Base-by-base conservation (phyloP, 2,888 invertebrate species). In the Copidosoma aretas region DNA sequence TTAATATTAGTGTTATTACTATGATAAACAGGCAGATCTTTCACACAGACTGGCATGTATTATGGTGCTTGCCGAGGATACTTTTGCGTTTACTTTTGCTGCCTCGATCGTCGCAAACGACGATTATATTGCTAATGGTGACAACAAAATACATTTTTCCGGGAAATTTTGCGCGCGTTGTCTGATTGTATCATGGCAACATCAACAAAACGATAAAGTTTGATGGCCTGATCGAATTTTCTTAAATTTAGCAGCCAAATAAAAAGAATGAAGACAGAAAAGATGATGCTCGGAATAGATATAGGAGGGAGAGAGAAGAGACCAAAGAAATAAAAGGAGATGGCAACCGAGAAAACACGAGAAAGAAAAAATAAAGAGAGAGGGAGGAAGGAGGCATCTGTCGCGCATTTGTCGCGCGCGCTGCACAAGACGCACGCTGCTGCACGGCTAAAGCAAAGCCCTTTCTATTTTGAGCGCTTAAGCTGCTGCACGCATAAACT, bases 301-400 rank as follows among this genome's bases (percentile, higher is more conserved):
- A 46, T 12, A 46, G 43, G 14, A 46, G 43, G 32, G 43, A 46
- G 17, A 12, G 17, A 46, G 43, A 46, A 12, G 12, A 12, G 17
- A 14, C 41, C 41, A 46, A 46, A 46, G 43, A 46, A 17, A 46
- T 15, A 17, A 46, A 46, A 14, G 43, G 12, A 46, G 17, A 46
- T 8, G 32, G 32, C 32, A 3, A 32, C 14, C 10, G 41, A 41
- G 43, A 43, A 43, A 63, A 70, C 68, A 54, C 63, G 69, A 77
- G 73, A 73, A 73, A 72, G 8, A 72, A 73, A 76, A 57, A 32
- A 56, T 49, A n/a, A 76, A 70, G 75, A 75, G 74, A 74, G 72
- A 75, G 62, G 71, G 22, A 73, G 73, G 15, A 67, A 32, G 52
- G 53, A 59, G 58, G 65, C 70, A 72, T 70, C 66, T 72, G 70